A percentile compares a stretch with the other conserved stretches of the same genome.
Evolutionary conservation across 2,113 vertebrate species (phyloP).

Genomic region (Macquaria australasica): DNA sequence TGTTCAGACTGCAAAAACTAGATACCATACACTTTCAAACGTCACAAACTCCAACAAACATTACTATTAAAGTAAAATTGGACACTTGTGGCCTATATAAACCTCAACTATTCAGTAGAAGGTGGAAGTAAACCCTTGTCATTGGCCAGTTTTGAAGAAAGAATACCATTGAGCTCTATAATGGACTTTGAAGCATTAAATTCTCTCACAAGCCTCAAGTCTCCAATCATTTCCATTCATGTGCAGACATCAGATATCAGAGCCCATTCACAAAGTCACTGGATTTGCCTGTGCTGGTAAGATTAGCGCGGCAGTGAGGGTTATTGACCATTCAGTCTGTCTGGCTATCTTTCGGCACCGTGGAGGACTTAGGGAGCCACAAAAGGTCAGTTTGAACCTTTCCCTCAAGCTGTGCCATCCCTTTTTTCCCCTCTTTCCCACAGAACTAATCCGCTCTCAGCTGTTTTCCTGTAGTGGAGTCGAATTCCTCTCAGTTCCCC

Average conservation of each 20-base stretch:
- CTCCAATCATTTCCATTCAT: constrained; percentile 67
- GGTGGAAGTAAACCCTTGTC: constrained; percentile 9
- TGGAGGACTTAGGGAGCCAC: constrained; percentile 66
- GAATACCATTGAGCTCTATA: constrained; percentile 39
- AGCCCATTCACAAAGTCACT: constrained; percentile 68
- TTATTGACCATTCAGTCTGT: constrained; percentile 58
- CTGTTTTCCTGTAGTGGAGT: constrained; percentile 81
- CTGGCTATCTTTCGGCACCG: constrained; percentile 75
- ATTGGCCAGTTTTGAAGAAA: constrained; percentile 24
- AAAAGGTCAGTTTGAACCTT: constrained; percentile 81
- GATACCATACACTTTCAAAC: constrained; percentile 8
- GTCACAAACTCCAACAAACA: constrained; percentile 5
- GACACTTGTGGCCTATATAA: constrained; percentile 11
- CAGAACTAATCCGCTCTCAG: constrained; percentile 84
- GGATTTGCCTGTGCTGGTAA: constrained; percentile 62
- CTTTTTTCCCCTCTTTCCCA: constrained; percentile 73
- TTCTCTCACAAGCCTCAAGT: constrained; percentile 52
- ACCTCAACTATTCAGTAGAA: constrained; percentile 1
- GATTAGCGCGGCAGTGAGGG: constrained; percentile 65
- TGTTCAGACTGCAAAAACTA: constrained; percentile 4
- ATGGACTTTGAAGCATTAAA: constrained; percentile 44
- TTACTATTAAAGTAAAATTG: constrained; percentile 25
- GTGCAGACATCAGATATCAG: constrained; percentile 69
- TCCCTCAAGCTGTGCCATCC: constrained; percentile 64
- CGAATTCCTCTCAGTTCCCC: constrained; percentile 72